Evolutionary conservation across 1,140 invertebrate species (phyloP), one percentile per base, ranked within the genome.

Genomic region (Lutraria rhynchaena): DNA sequence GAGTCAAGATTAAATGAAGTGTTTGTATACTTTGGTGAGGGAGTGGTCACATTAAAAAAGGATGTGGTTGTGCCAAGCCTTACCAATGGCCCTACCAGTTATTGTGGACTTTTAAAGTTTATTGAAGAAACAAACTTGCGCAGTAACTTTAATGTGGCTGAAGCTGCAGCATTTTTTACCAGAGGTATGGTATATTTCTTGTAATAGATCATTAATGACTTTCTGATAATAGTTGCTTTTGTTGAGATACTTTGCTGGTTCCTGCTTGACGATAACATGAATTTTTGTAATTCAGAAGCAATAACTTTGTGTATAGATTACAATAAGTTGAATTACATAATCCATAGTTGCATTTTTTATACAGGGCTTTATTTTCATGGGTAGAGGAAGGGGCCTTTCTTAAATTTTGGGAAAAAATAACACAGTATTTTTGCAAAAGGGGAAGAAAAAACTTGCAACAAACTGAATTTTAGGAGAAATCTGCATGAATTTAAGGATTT

Each of bases 11-110:
- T 29, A n/a, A 44, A n/a, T 61, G 44, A 61, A 51, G 55, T 67
- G 19, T 29, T 44, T 55, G 58, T 80, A 37, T 69, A 73, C 35
- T 84, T 74, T 41, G 76, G 76, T 24, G 83, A 84, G 27, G 55
- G 63, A 27, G 51, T 76, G 19, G 27, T 37, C 19, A 41, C 58
- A 22, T 49, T 73, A 49, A 69, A 74, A 35, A 77, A 70, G 41
- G 61, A 44, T 37, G 24, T 58, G 29, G 41, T 63, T 44, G 60
- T 58, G 29, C 51, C 58, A 41, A 75, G 80, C 49, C 71, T 58
- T n/a, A 74, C 41, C 3, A 82, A 74, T 35, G 61, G 71, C 27
- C 55, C 70, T 31, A 67, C 33, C 49, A 33, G 37, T 22, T 82
- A 69, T 55, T 82, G 70, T 58, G 70, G 71, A 61, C 80, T 63